Evolutionary conservation across 2,797 vertebrate genomes (phyloP), one percentile per base, ranked within the genome.

Genomic region (Poeciliopsis presidionis): DNA sequence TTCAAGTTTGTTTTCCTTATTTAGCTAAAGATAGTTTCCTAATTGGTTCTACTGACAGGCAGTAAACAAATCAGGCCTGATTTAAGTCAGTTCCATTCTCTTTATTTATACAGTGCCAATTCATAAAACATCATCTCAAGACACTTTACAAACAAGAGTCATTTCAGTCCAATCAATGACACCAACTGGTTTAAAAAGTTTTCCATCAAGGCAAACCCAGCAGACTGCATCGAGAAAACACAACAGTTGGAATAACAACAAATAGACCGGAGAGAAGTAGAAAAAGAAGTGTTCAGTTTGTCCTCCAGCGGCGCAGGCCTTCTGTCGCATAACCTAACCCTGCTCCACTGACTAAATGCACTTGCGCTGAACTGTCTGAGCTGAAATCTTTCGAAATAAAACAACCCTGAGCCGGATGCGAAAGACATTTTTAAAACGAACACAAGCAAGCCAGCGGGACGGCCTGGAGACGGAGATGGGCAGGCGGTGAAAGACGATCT

Each of bases 401-500:
- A 30, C n/a, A 57, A n/a, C 13, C 1, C 39, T 41, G 53, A 41
- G 28, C 22, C 18, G n/a, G 53, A 78, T 4, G 4, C 45, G 14
- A 16, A n/a, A 59, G 57, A 59, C 25, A 11, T 4, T 57, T 67
- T 25, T 36, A 49, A 69, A 78, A 41, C 43, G 28, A 55, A 73
- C n/a, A 47, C 12, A n/a, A 69, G 72, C 9, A 51, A 18, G 55
- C 25, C 45, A 28, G 46, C 18, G 45, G 67, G 5, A 51, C 5
- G n/a, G 46, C 39, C 69, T 13, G 28, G 33, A 53, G 57, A 30
- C 57, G 25, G 41, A 41, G 51, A 61, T 49, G 12, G 57, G 22
- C 28, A 9, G 74, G 67, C 30, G 43, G 59, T 81, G 87, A 65
- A 84, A 86, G 87, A 86, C 28, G 86, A 88, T 80, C 88, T 91